A percentile compares a stretch with the other conserved stretches of the same genome.
phyloP scores from a whole-genome alignment of 2,888 invertebrate genomes.

The Amiota communis region DNA sequence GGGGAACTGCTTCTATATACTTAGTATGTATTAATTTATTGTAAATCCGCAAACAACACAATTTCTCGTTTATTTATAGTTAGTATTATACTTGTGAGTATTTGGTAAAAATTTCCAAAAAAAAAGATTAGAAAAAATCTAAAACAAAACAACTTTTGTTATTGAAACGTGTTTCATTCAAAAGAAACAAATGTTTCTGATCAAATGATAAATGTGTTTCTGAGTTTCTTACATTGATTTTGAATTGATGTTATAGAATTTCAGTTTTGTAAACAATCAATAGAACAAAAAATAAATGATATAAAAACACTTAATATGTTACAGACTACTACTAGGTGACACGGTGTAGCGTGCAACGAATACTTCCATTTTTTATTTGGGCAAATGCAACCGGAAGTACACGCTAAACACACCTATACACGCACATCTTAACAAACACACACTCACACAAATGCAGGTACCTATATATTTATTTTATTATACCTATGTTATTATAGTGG shows the following conservation, averaged over 20 bases:
- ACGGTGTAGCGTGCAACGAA: constrained; percentile 17
- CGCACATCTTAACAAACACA: constrained; percentile 37
- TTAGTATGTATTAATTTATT: too few species aligned
- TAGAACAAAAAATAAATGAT: not conserved
- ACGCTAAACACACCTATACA: constrained; percentile 26
- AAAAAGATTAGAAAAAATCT: not conserved
- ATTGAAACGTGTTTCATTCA: not conserved
- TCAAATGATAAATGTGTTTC: constrained; percentile 1
- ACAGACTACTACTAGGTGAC: too few species aligned
- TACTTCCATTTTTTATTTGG: constrained; percentile 36
- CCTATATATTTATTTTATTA: not conserved
- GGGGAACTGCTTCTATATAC: too few species aligned
- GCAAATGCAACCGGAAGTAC: constrained; percentile 47
- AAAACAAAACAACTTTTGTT: not conserved
- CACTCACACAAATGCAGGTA: constrained; percentile 2
- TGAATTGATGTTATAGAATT: constrained; percentile 23
- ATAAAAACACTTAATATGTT: too few species aligned
- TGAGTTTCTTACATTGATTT: not conserved
- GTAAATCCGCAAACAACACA: not conserved
- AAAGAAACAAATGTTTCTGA: too few species aligned
- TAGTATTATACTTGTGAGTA: not conserved
- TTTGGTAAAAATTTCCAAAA: not conserved
- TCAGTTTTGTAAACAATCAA: constrained; percentile 4
- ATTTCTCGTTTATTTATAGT: not conserved
- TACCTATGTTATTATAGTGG: not conserved